Evolutionary conservation across 2,888 invertebrate genomes (phyloP), one percentile per base, ranked within the genome.

Genomic region (Bembecia ichneumoniformis): DNA sequence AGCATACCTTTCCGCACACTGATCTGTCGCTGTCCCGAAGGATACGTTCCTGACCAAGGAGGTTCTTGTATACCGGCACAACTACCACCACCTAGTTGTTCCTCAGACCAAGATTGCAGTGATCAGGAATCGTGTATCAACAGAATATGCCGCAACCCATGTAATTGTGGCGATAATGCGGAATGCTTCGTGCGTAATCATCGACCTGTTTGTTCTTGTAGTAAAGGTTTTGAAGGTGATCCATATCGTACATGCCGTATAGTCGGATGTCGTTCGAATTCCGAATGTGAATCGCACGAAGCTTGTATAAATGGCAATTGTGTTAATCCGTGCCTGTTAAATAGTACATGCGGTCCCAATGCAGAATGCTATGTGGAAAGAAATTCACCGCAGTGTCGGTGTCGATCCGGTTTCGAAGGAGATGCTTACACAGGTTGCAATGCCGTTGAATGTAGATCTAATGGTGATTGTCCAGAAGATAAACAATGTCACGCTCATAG

Each of bases 251-350:
- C 90, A 47, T 97, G 97, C 70, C 90, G 91, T 62, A 89, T 92
- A 16, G 92, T 95, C 35, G 96, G 96, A 43, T 97, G 96, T 70
- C 90, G 93, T 54, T 90, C 91, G 5, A 92, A 96, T 68, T 92
- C 93, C 1, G 96, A 96, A 71, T 97, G 97, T 70, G 92, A 92
- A 58, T 91, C 92, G 3, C 92, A 93, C 58, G 93, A 94, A 72
- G 93, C 94, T 49, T 97, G 97, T 68, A 83, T 95, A 36, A 95
- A 96, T 69, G 93, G 92, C 53, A 93, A 94, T 66, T 96, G 96
- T 71, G 89, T 96, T 48, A 94, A 93, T 71, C 96, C 96, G 3
- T 97, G 97, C 66, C 81, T 96, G 34, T 82, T 96, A 5, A 90
- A 92, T 58, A 92, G 92, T 66, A 92, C 92, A 3, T 96, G 96